Percentiles rank a stretch among this genome's conserved stretches.
Evolutionary conservation across 2,113 vertebrate genomes (phyloP).

Genomic region (Leuciscus idus): DNA sequence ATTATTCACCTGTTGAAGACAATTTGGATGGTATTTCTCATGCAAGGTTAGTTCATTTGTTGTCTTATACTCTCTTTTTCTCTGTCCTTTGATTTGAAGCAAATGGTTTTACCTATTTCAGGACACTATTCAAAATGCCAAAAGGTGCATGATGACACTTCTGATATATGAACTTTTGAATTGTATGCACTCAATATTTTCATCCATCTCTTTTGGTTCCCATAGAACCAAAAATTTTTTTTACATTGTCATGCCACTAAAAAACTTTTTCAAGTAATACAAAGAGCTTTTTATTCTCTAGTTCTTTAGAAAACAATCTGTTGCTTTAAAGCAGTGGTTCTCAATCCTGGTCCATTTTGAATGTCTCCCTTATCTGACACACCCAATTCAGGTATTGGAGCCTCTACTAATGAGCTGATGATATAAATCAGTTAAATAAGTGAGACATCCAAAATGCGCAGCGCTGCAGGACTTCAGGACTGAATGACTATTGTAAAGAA

Average conservation of each 20-base stretch:
- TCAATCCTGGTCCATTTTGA: constrained; percentile 1
- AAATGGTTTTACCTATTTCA: neutral
- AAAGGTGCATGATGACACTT: neutral
- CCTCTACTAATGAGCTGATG: neutral
- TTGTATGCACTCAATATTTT: neutral
- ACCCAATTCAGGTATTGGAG: constrained; percentile 6
- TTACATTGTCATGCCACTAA: neutral
- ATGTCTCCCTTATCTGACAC: constrained; percentile 24
- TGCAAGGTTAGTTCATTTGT: constrained; percentile 73
- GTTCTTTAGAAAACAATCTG: neutral
- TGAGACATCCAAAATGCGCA: neutral
- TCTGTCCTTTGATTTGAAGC: neutral
- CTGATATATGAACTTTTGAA: neutral
- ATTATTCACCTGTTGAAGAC: constrained; percentile 71
- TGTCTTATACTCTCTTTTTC: neutral
- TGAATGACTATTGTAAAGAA: neutral
- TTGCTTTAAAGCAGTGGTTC: neutral
- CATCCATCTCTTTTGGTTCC: neutral
- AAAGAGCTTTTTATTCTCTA: neutral
- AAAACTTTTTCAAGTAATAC: neutral
- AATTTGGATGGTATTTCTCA: constrained; percentile 68
- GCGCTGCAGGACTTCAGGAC: neutral
- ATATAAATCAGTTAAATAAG: constrained; percentile 19
- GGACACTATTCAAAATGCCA: neutral
- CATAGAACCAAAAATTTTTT: neutral